Evolutionary conservation across 1,140 invertebrate species (phyloP), one percentile per base, ranked within the genome.

Genomic region (Drosophila prosaltans): DNA sequence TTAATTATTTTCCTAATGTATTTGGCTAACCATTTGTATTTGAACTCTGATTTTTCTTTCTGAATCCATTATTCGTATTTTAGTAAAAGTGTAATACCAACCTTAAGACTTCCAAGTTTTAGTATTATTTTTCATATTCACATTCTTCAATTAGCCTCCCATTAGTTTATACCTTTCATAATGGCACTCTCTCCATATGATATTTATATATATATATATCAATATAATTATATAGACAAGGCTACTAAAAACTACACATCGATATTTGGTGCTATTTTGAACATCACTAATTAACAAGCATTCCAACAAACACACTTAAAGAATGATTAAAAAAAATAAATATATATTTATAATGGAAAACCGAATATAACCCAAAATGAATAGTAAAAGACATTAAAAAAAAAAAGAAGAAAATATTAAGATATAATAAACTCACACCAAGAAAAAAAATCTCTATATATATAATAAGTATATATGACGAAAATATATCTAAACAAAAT

Each of bases 401-500:
- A 51, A 21, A 45, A 45, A 70, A 69, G 4, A 30, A 30, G 2
- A 70, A 67, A 65, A 59, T 51, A 10, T 36, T 41, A 72, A 60
- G 21, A 26, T 6, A 26, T 28, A n/a, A 63, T 24, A 67, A 63
- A 59, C 68, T 55, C 66, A 73, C 77, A 84, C 74, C 74, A 75
- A 78, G 58, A 21, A 68, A 71, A 63, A 63, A 51, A 26, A 51
- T 51, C 45, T 26, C 8, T 51, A 51, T 40, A 40, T 5, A 5
- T 11, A 11, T 11, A 40, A 26, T 51, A 51, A 1, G 3, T 16
- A 26, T 51, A 51, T 26, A 51, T 51, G 21, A 10, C 45, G 71
- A 24, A 73, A 78, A 64, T 65, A 51, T 5, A 84, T 89, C 85
- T 89, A 89, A 81, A 69, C 80, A 89, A 89, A 89, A 88, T 80